phyloP scores from a whole-genome alignment of 2,797 vertebrate species.

The Helicolenus hilgendorfi region DNA sequence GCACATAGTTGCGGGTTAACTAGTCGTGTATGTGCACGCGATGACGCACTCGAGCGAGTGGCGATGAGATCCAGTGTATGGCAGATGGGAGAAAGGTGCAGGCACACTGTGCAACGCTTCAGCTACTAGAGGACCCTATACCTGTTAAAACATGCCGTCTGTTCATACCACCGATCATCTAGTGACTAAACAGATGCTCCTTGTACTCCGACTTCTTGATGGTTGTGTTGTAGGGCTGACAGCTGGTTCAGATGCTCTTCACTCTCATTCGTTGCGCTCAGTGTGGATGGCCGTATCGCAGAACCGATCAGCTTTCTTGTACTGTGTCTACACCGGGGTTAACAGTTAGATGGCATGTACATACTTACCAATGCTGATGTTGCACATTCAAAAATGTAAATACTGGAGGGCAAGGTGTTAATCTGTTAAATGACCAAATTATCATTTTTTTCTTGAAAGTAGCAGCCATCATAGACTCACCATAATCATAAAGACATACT shows the following conservation, averaged over 20 bases:
- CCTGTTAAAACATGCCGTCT: conserved; percentile 71
- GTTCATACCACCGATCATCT: conserved; percentile 65
- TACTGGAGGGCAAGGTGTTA: conserved; percentile 76
- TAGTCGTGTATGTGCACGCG: background rate
- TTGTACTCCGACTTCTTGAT: conserved; percentile 57
- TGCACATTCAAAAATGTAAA: conserved; percentile 94
- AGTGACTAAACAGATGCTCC: conserved; percentile 66
- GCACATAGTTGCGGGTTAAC: conserved; percentile 16
- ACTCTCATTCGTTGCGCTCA: conserved; percentile 79
- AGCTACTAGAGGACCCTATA: conserved; percentile 72
- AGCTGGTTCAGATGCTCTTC: conserved; percentile 36
- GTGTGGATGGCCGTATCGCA: conserved; percentile 82
- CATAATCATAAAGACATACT: conserved; percentile 31
- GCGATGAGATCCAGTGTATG: conserved; percentile 1
- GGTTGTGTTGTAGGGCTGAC: conserved; percentile 61
- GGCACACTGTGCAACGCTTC: conserved; percentile 66
- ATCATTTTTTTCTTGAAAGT: conserved; percentile 43
- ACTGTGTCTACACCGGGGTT: conserved; percentile 87
- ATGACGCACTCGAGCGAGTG: background rate
- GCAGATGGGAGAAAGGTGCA: conserved; percentile 21
- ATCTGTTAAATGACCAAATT: conserved; percentile 86
- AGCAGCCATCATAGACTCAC: conserved; percentile 62
- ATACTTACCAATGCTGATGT: conserved; percentile 92
- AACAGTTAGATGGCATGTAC: conserved; percentile 86
- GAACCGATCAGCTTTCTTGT: conserved; percentile 90